These are phyloP conservation scores for Dusona sp. DNA, from an alignment of 2,888 invertebrate genomes.

Conservation along the genomic window DNA sequence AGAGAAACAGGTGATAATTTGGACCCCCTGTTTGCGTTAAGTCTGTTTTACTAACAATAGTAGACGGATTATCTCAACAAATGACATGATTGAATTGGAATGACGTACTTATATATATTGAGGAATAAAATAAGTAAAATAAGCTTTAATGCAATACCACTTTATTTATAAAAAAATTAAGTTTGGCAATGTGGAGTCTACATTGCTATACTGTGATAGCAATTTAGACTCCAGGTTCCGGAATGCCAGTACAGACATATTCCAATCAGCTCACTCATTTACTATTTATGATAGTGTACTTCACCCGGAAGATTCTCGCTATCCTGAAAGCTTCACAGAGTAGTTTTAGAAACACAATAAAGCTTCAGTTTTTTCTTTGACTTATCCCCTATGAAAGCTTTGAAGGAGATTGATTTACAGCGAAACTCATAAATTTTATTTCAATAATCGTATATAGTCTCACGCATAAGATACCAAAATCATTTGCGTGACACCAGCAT, in stretches of 20 bases:
- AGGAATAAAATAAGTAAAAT: not conserved
- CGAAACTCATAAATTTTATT: not conserved
- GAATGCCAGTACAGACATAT: not conserved
- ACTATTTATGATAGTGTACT: not conserved
- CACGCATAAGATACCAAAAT: too few species aligned
- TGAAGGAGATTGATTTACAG: not conserved
- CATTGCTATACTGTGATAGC: not conserved
- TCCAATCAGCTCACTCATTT: not conserved
- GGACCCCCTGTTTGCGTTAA: not conserved
- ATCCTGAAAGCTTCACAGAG: not conserved
- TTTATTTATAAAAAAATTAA: not conserved
- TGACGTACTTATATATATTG: not conserved
- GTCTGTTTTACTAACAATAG: not conserved
- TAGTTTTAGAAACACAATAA: not conserved
- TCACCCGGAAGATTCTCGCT: not conserved
- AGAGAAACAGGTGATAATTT: not conserved
- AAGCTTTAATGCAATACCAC: not conserved
- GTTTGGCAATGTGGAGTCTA: not conserved
- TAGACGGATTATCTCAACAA: not conserved
- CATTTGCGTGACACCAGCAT: not conserved
- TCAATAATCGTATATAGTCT: not conserved
- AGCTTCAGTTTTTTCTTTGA: not conserved
- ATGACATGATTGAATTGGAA: not conserved
- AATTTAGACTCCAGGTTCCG: not conserved
- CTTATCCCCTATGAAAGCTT: not conserved